Evolutionary conservation across 2,113 vertebrate species (phyloP).

Genomic region (Rattus rattus): DNA sequence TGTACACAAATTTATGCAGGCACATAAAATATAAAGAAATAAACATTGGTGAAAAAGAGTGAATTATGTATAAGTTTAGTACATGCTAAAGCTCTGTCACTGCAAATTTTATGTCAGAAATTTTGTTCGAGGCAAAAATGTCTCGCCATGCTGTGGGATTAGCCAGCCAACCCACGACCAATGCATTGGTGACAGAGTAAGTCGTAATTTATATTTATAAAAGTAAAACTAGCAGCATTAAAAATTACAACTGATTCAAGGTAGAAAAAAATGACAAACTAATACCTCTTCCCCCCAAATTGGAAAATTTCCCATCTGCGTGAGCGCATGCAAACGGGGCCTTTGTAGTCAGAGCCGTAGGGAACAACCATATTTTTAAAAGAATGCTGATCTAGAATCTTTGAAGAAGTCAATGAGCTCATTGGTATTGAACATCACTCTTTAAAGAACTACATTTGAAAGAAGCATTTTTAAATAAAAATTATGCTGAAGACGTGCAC

Average conservation of each 20-base stretch:
- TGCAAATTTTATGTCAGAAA: slow-evolving; percentile 41
- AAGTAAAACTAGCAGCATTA: slow-evolving; percentile 11
- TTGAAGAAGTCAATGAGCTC: neutral
- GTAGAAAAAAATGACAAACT: slow-evolving; percentile 19
- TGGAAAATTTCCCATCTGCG: neutral
- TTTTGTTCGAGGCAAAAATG: neutral
- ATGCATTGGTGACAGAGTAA: slow-evolving; percentile 14
- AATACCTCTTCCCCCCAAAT: accelerated
- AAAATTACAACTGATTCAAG: slow-evolving; percentile 43
- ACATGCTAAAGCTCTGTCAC: neutral
- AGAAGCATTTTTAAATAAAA: slow-evolving; percentile 45
- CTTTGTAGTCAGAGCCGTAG: neutral
- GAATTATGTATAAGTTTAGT: neutral
- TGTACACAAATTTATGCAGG: too few species aligned
- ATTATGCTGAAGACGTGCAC: slow-evolving; percentile 1
- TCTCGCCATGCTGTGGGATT: neutral
- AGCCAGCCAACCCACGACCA: neutral
- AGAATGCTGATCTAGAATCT: neutral
- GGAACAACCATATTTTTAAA: neutral
- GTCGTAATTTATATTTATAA: slow-evolving; percentile 46
- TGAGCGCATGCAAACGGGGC: neutral
- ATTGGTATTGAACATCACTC: neutral
- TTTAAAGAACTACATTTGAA: slow-evolving; percentile 25
- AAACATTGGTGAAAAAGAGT: neutral
- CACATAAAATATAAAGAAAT: neutral